phyloP scores from a whole-genome alignment of 2,797 vertebrate genomes.

The Sternarchorhynchus goeldii region DNA sequence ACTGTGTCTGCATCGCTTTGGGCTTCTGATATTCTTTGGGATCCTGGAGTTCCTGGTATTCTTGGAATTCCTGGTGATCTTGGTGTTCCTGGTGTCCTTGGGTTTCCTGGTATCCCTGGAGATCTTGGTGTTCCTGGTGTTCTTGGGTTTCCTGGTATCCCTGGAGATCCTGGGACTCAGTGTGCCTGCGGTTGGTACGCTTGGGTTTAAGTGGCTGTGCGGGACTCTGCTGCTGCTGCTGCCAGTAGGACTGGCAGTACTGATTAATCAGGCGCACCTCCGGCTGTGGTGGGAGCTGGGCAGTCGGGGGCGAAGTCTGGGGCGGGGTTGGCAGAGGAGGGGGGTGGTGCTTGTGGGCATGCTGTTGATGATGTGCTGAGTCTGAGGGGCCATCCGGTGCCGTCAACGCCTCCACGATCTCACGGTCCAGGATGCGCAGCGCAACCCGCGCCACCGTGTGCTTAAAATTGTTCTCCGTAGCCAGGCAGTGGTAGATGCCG shows the following conservation, averaged over 20 bases:
- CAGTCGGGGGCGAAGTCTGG: conserved; percentile 42
- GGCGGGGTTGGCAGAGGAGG: conserved; percentile 52
- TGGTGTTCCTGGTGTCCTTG: neutral
- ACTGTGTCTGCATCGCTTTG: conserved; percentile 20
- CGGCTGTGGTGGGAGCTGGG: conserved; percentile 55
- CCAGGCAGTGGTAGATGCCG: conserved; percentile 65
- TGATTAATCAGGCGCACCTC: conserved; percentile 68
- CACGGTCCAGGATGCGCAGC: conserved; percentile 66
- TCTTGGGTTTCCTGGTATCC: neutral
- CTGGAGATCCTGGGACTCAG: conserved; percentile 28
- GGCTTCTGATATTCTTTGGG: neutral
- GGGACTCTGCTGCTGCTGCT: conserved; percentile 61
- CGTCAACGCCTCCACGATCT: conserved; percentile 68
- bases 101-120: neutral
- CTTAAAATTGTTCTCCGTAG: conserved; percentile 69
- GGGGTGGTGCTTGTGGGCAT: conserved; percentile 43
- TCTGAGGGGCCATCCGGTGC: conserved; percentile 53
- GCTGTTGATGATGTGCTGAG: conserved; percentile 37
- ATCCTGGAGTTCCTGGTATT: neutral
- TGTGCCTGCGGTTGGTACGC: conserved; percentile 63
- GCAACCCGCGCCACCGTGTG: conserved; percentile 63
- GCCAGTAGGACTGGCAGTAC: conserved; percentile 67
- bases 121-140: too few species aligned
- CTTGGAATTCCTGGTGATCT: neutral
- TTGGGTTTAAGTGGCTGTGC: conserved; percentile 55